Base-by-base conservation (phyloP, 64 coral and sea anemone species). In the Montipora sp. region DNA sequence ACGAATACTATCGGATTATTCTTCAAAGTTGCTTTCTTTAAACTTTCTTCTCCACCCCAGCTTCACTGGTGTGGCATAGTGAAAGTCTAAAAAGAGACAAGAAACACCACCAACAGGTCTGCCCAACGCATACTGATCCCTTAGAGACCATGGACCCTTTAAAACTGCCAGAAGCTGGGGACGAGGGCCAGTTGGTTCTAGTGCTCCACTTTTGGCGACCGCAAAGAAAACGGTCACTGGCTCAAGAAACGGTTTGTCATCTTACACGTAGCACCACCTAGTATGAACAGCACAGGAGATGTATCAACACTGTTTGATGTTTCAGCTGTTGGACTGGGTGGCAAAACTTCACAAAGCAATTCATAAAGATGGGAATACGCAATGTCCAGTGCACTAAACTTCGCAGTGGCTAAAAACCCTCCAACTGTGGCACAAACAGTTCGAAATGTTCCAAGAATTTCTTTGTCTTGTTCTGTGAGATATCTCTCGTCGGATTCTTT, bases 361-460 rank as follows among this genome's bases (percentile, higher is more conserved):
- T 65, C 27, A 48, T 83, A 24, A 3, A 83, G 59, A 1, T 68
- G 12, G 3, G 63, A 23, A 83, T 68, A 83, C 13, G 80, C 63
- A 19, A 83, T 83, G 5, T 67, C 16, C 2, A 18, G 47, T 65
- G 80, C 80, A 19, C 14, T 67, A 43, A 83, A 83, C 44, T 83
- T 68, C 5, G 47, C 80, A 5, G 59, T 47, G 44, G 80, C 80
- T 83, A 83, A 68, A 67, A 67, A 83, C 59, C 2, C 80, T 59
- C 80, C 80, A 3, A 59, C 18, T 15, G 18, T 68, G 0, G n/a
- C 3, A 68, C 24, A 83, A 83, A 83, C 13, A 5, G 15, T 23
- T 68, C 43, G 8, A 19, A 68, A 7, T 19, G 22, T 47, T 36
- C 14, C 80, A 59, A 83, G 13, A 19, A 59, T 83, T 68, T 83